Conservation (phyloP, 1,140 invertebrate species). For the Pseudomyrmex cubaensis region DNA sequence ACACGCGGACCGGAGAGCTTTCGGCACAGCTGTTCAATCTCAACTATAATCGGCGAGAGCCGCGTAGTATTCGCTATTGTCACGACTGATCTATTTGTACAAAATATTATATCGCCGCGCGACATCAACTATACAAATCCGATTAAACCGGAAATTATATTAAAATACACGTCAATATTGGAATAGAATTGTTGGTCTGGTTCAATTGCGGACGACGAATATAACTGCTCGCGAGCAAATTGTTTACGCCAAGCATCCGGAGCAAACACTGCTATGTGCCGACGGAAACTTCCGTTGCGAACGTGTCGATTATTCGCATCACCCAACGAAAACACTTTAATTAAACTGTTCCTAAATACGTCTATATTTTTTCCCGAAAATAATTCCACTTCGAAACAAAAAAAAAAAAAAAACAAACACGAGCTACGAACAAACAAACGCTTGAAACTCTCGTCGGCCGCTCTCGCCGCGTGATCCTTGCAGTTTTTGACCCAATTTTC, state of each 20-base stretch:
- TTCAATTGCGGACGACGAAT: not conserved
- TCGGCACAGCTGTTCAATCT: too few relatives aligned
- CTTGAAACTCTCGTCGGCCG: not conserved
- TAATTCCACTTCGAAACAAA: not conserved
- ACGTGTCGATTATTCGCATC: not conserved
- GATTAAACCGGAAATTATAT: conserved; percentile 24
- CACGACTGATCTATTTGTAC: conserved; percentile 14
- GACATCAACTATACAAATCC: conserved; percentile 9
- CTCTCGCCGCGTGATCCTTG: not conserved
- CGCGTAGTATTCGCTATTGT: not conserved
- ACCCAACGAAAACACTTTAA: conserved; percentile 1
- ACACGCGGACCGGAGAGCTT: too few relatives aligned
- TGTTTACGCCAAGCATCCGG: conserved; percentile 14
- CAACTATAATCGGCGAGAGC: too few relatives aligned
- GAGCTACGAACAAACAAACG: not conserved
- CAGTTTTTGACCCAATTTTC: not conserved
- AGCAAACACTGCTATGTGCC: not conserved
- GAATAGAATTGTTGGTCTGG: not conserved
- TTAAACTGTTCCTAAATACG: not conserved
- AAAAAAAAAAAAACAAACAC: not conserved
- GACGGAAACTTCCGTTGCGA: not conserved
- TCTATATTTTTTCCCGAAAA: not conserved
- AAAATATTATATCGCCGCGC: not conserved
- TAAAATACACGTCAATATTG: conserved; percentile 13
- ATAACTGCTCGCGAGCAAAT: conserved; percentile 13